Conservation (phyloP, 1,140 invertebrate species). For the Zaprionus ghesquierei region DNA sequence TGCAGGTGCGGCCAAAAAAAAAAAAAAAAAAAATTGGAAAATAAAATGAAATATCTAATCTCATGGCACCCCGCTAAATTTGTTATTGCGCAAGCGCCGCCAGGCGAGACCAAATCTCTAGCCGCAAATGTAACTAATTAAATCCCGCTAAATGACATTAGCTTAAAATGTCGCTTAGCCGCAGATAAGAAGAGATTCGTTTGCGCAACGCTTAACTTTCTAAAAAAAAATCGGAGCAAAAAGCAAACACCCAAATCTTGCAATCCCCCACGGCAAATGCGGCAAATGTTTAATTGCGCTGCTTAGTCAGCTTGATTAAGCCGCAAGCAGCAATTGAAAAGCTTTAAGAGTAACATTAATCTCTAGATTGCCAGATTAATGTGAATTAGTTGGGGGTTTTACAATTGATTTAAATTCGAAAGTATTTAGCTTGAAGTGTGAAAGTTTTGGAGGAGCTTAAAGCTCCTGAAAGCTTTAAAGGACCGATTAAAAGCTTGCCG, state of each 20-base stretch:
- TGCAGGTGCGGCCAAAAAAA: slow-evolving; percentile 21
- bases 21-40: no score
- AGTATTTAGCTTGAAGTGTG: neutral
- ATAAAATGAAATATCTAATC: neutral
- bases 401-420: neutral
- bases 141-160: neutral
- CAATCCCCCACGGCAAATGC: neutral
- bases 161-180: neutral
- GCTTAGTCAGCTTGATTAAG: neutral
- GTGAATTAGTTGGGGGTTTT: neutral
- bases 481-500: neutral
- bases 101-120: neutral
- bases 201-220: neutral
- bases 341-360: neutral
- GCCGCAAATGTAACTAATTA: neutral
- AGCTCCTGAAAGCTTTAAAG: neutral
- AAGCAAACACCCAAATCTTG: neutral
- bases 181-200: neutral
- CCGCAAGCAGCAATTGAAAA: neutral
- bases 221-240: neutral
- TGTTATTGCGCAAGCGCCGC: neutral
- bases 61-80: neutral
- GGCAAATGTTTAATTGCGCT: neutral
- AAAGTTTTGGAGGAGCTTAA: neutral
- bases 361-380: neutral